These are phyloP conservation scores for Desoria tigrina DNA, from an alignment of 2,888 invertebrate species.

Conservation along the genomic window DNA sequence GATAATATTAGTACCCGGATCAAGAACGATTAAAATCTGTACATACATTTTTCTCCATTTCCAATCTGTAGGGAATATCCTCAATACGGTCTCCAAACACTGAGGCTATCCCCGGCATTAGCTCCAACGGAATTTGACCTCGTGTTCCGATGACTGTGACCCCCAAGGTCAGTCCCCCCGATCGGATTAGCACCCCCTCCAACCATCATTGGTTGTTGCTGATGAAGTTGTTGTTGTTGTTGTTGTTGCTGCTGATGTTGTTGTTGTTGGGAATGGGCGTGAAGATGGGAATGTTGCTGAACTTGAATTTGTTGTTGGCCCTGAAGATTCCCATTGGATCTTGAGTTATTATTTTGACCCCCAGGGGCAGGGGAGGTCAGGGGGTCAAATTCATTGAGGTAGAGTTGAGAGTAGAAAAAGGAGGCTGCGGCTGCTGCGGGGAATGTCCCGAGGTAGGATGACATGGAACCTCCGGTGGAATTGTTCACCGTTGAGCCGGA, in stretches of 20 bases:
- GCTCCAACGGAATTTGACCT: constrained; percentile 7
- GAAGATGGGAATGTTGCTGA: constrained; percentile 9
- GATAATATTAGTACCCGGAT: not conserved
- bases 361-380: not conserved
- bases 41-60: not conserved
- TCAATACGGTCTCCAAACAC: constrained; percentile 52
- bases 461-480: constrained; percentile 45
- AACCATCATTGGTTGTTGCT: constrained; percentile 32
- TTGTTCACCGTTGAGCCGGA: constrained; percentile 4
- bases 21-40: too few species aligned
- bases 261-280: constrained; percentile 55
- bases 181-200: constrained; percentile 24
- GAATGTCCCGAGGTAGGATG: constrained; percentile 46
- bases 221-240: constrained; percentile 31
- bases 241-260: constrained; percentile 50
- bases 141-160: constrained; percentile 24
- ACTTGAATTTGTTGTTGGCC: constrained; percentile 14
- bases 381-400: constrained; percentile 51
- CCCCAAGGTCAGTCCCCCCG: constrained; percentile 26
- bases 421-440: constrained; percentile 53
- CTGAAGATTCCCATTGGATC: constrained; percentile 23
- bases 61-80: not conserved
- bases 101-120: constrained; percentile 39
- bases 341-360: constrained; percentile 1
- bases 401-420: constrained; percentile 52